phyloP scores from a whole-genome alignment of 2,888 invertebrate species.

The Candidula unifasciata region DNA sequence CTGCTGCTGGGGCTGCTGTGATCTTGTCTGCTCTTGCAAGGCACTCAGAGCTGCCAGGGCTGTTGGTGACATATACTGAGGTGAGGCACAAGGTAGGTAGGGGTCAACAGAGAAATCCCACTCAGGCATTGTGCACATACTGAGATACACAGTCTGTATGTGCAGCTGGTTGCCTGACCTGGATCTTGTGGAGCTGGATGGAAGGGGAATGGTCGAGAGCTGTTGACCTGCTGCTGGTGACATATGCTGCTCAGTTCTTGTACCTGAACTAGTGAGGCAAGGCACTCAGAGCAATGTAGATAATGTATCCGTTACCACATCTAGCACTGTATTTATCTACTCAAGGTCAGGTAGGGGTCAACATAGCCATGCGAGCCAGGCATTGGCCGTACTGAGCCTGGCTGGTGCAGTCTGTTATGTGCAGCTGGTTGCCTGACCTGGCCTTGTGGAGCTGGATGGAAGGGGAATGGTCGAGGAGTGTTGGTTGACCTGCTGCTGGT shows the following conservation, averaged over 20 bases:
- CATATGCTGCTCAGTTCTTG: conserved; percentile 11
- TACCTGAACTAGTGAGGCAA: conserved; percentile 22
- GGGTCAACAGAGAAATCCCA: conserved; percentile 57
- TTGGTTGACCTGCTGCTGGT: conserved; percentile 16
- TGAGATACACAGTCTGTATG: neutral
- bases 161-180: neutral
- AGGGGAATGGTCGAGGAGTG: conserved; percentile 1
- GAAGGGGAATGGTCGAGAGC: neutral
- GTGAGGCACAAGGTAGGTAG: conserved; percentile 64
- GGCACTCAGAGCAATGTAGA: too few relatives aligned
- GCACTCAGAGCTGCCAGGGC: conserved; percentile 12
- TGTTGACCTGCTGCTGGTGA: conserved; percentile 1
- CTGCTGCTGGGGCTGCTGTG: conserved; percentile 12
- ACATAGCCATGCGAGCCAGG: conserved; percentile 28
- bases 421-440: neutral
- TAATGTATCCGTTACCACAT: too few relatives aligned
- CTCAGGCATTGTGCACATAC: neutral
- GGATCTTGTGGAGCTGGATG: neutral
- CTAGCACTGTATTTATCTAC: too few relatives aligned
- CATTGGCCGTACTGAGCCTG: neutral
- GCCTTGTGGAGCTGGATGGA: neutral
- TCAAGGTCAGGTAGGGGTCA: too few relatives aligned
- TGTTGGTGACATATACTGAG: conserved; percentile 63
- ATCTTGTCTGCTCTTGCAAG: neutral
- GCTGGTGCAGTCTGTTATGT: neutral